Evolutionary conservation across 2,113 vertebrate species (phyloP), one percentile per base, ranked within the genome.

Genomic region (Cyanoramphus novaezelandiae): DNA sequence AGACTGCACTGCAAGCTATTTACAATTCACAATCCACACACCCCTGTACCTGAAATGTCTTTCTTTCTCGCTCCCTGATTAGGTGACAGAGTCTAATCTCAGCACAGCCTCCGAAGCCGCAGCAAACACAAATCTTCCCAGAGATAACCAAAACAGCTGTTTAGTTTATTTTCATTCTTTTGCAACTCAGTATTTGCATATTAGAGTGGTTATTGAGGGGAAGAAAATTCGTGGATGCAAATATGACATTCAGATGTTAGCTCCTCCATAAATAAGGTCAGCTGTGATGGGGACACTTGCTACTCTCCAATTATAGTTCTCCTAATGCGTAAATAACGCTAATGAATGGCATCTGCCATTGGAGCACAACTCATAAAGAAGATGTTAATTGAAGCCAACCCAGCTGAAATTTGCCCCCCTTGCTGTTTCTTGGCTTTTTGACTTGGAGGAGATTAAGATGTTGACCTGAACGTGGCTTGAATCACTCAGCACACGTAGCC

Each of bases 191-290:
- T 83, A 97, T 98, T 98, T 98, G 95, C 98, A 98, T 98, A 96
- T 93, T 97, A 80, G 96, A 98, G 93, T 97, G 93, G 90, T 83
- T 97, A 87, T 92, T 74, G 94, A 52, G 76, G 64, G 86, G 47
- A 93, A 92, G 90, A 97, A 97, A 92, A 96, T 89, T 93, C 94
- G 64, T 6, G 1, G 93, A 98, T 97, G 97, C 94, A 97, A 98
- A 98, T 98, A 88, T 98, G 97, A 98, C 97, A 97, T 98, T 98
- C 98, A 98, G 96, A 96, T 96, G 82, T 95, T 95, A 97, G 91
- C 65, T 88, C 72, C 94, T 96, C 95, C 96, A 95, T 97, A 97
- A 98, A 98, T 98, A 98, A 98, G 98, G 98, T 98, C 97, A 98
- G 29, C 95, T 37, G 28, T 93, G 97, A 98, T 98, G 93, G 97